Base-by-base conservation (phyloP, 2,888 invertebrate genomes). In the Xanthorhoe designata region DNA sequence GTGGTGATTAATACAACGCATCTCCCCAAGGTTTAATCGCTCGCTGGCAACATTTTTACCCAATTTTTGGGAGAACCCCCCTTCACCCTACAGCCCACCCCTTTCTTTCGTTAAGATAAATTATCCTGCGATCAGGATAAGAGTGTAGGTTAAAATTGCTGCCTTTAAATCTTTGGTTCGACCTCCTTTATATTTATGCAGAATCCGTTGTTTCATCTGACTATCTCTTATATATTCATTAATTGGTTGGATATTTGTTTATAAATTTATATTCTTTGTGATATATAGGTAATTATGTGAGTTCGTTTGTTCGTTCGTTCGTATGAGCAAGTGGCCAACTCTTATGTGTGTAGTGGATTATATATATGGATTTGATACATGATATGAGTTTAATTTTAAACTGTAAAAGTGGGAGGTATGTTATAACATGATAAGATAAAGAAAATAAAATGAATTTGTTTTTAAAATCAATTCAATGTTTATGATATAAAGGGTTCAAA, bases 91-190 rank as follows among this genome's bases (percentile, higher is more conserved):
- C 77, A 68, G 80, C 86, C 91, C 92, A 92, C 92, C 92, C 92
- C 91, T 92, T 92, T 92, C 92, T 92, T 93, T 93, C 92, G 90
- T 92, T 91, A 92, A 93, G 93, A 93, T 93, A 92, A 93, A 93
- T 93, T 92, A 93, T 92, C 91, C 91, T 83, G 82, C 88, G 92
- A 92, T 93, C 92, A 90, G 92, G 91, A 92, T 91, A 91, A 92
- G 91, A 93, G 92, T 92, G 91, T 92, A 91, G 91, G 91, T 92
- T 92, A 91, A 91, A 93, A 93, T 92, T 92, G 92, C 92, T 85
- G 91, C 90, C 91, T 92, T 92, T 92, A 93, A 93, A 92, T 91
- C 91, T 90, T 85, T 84, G 87, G 88, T 84, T 86, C 85, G 84
- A 86, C 85, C 92, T 88, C 85, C 92, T 88, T 88, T 90, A 91